Base-by-base conservation (phyloP, 2,797 vertebrate genomes). In the Philypnodon macrostomus region DNA sequence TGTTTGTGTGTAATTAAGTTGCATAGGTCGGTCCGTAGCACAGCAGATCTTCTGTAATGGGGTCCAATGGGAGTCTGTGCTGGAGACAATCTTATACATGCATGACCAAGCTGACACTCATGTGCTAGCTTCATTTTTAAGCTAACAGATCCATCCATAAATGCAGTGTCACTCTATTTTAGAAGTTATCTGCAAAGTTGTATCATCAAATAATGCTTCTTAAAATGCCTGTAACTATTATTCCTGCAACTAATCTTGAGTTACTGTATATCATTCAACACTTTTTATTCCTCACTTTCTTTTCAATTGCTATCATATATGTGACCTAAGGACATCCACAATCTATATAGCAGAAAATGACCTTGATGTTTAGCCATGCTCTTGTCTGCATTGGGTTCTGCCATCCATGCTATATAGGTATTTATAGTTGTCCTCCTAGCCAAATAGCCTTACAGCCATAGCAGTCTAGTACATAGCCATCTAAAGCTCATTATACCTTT, bases 401-500 rank as follows among this genome's bases (percentile, higher is more conserved):
- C 63, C 50, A 21, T 52, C 63, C 65, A 47, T 59, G 69, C 72
- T 74, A 68, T 78, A 84, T 79, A 48, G 71, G 83, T 90, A 89
- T 91, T 91, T 90, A 89, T 89, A 73, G 82, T 79, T 58, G 44
- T 65, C 73, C 65, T 57, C 67, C 67, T 70, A 75, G 80, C 83
- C 81, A 85, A 86, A 87, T 85, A 78, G 84, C 79, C 75, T 67
- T 79, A 80, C 56, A 81, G 80, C 80, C 67, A 77, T 81, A 58
- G 77, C 61, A 38, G 70, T 79, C 61, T 81, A 73, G 81, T 84
- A 84, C 77, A 81, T 72, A 75, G 75, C 86, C 86, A 90, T 89
- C 87, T 83, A 91, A 84, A 85, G 81, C 85, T 89, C 87, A 89
- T 90, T 90, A 90, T 81, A 83, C 84, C 78, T 82, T 83, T 86